Percentiles rank a stretch among this genome's conserved stretches.
phyloP scores from a whole-genome alignment of 30 jellyfish, hydroid and myxozoan genomes.

The Cassiopea xamachana region DNA sequence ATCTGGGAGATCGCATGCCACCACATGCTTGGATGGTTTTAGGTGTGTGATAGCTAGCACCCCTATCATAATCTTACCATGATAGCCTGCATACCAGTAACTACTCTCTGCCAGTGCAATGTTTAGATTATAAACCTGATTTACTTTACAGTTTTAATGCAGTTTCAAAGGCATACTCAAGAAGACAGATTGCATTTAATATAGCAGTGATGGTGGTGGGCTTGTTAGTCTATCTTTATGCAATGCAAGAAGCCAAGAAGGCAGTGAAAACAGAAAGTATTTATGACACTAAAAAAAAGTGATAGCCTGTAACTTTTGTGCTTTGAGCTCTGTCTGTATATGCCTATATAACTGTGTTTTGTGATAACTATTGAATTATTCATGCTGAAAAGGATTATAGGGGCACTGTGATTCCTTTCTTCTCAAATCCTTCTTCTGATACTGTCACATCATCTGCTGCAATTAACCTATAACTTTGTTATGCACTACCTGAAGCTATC shows the following conservation, averaged over 20 bases:
- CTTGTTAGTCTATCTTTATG: constrained; percentile 32
- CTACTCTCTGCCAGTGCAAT: no score
- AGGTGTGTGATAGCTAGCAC: no score
- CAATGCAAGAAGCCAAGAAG: constrained; percentile 39
- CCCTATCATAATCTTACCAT: no score
- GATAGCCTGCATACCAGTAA: no score
- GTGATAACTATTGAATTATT: no score
- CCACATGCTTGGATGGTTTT: no score
- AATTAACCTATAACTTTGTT: no score
- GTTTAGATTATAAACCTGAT: not conserved
- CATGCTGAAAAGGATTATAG: not conserved
- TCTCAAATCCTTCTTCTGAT: no score
- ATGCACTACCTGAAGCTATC: no score
- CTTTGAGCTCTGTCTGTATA: not conserved
- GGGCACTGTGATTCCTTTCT: not conserved
- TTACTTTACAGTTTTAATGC: constrained; percentile 33
- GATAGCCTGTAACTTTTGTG: not conserved
- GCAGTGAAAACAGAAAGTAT: constrained; percentile 44
- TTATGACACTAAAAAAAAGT: constrained; percentile 33
- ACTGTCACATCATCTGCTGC: no score
- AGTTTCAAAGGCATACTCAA: constrained; percentile 68
- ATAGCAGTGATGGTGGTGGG: constrained; percentile 41
- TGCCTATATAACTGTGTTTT: no score
- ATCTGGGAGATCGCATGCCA: no score
- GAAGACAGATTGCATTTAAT: constrained; percentile 44